Percentiles rank a stretch among this genome's conserved stretches.
Conservation (phyloP, 1,140 invertebrate genomes). For the Pissodes strobi region DNA sequence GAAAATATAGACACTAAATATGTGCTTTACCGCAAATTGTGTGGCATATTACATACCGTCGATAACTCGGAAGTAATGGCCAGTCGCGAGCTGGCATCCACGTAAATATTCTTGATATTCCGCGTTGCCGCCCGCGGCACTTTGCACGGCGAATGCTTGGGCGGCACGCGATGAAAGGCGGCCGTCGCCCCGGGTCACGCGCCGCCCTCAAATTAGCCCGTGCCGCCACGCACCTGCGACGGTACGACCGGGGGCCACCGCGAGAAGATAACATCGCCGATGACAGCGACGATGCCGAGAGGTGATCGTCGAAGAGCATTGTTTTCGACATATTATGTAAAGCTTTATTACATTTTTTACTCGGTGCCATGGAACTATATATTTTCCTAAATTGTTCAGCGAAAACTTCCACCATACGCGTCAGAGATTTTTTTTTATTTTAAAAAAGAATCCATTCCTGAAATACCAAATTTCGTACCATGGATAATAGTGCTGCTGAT, state of each 20-base stretch:
- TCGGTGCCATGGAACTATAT: too few relatives aligned
- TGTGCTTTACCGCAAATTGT: too few relatives aligned
- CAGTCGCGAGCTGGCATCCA: constrained; percentile 7
- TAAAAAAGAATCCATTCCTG: too few relatives aligned
- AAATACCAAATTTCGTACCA: too few relatives aligned
- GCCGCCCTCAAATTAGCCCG: constrained; percentile 37
- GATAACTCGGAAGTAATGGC: neutral
- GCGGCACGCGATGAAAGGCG: constrained; percentile 35
- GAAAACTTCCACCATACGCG: too few relatives aligned
- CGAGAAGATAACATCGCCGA: constrained; percentile 29
- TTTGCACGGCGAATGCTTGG: constrained; percentile 11
- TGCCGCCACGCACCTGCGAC: constrained; percentile 34
- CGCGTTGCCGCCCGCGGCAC: constrained; percentile 1
- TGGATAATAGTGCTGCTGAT: too few relatives aligned
- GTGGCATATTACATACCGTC: too few relatives aligned
- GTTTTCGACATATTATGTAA: constrained; percentile 14
- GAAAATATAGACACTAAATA: too few relatives aligned
- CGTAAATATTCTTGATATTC: constrained; percentile 13
- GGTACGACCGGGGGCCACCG: constrained; percentile 22
- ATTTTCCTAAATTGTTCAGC: too few relatives aligned
- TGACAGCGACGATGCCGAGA: constrained; percentile 9
- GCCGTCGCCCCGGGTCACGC: constrained; percentile 30
- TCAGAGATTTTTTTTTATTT: too few relatives aligned
- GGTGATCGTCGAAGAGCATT: neutral
- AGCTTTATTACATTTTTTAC: too few relatives aligned